Evolutionary conservation across 1,140 invertebrate genomes (phyloP).

Genomic region (Lordiphosa collinella): DNA sequence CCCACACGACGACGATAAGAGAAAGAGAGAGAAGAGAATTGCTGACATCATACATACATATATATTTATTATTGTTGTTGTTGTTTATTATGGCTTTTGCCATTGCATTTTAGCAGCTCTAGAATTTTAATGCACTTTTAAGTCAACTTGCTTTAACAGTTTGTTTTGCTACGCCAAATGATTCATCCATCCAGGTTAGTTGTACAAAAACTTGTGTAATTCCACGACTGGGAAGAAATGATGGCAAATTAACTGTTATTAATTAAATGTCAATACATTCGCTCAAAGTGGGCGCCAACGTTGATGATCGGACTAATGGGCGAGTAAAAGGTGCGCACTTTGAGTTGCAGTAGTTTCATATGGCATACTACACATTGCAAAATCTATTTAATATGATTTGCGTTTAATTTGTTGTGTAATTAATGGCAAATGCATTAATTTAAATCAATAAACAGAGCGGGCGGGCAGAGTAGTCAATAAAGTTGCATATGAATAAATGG

Average conservation of each 20-base stretch:
- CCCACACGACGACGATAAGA: constrained; percentile 41
- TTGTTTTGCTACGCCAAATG: constrained; percentile 33
- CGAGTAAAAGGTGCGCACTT: no score
- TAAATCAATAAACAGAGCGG: no score
- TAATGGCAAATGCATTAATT: no score
- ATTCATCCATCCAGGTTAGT: constrained; percentile 22
- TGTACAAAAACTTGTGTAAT: constrained; percentile 2
- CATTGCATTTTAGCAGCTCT: constrained; percentile 35
- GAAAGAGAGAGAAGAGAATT: constrained; percentile 1
- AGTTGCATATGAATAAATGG: no score
- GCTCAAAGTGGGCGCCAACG: constrained; percentile 3
- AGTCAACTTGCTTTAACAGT: constrained; percentile 57
- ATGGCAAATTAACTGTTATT: constrained; percentile 46
- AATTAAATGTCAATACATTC: constrained; percentile 46
- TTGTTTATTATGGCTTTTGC: constrained; percentile 29
- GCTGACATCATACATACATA: constrained; percentile 63
- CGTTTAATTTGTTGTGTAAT: no score
- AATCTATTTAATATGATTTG: no score
- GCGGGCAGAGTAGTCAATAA: no score
- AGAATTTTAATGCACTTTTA: constrained; percentile 65
- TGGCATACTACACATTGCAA: no score
- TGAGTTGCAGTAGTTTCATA: no score
- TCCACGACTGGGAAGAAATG: constrained; percentile 7
- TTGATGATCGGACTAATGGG: background rate
- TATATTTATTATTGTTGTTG: constrained; percentile 10